Evolutionary conservation across 2,797 vertebrate species (phyloP), one percentile per base, ranked within the genome.

Genomic region (Steatocranus sp.): DNA sequence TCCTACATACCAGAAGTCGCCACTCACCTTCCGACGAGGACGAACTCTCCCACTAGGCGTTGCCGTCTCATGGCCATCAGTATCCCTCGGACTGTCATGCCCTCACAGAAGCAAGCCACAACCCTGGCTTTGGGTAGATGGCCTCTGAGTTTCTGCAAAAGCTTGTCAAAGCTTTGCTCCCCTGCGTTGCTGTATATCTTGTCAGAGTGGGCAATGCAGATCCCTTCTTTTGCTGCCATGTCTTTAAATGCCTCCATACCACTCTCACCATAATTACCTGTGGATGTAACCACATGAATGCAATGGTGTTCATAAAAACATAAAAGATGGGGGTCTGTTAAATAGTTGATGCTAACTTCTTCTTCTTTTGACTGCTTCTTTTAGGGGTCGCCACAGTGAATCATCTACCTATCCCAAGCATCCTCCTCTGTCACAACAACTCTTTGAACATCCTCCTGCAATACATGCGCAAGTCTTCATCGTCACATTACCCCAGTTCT

Each of bases 221-320:
- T 97, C 5, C 98, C 98, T 83, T 99, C 99, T 91, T 98, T 98
- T 56, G 97, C 97, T 0, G 99, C 97, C 97, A 98, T 99, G 23
- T 99, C 98, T 95, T 99, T 99, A 92, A 99, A 99, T 14, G 98
- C 99, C 94, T 99, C 98, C 99, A 99, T 99, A 11, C 99, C 99
- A 23, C 99, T 99, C 94, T 99, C 99, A 5, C 99, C 99, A 8
- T 99, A 99, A 94, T 99, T 99, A 87, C 99, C 99, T 99, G 11
- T 30, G 54, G 70, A 91, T 7, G 51, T 32, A 2, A 86, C 8
- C 51, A 81, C 14, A 83, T 6, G 4, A 48, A 76, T 9, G 17
- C 14, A 46, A 5, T 12, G 15, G 32, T 66, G 18, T 75, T 54
- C 20, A 58, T 25, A n/a, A 30, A 49, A 58, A 82, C 18, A 48